A percentile compares a stretch with the other conserved stretches of the same genome.
These are phyloP conservation scores for Torymus auratus DNA, from an alignment of 2,888 invertebrate genomes.

Conservation along the genomic window DNA sequence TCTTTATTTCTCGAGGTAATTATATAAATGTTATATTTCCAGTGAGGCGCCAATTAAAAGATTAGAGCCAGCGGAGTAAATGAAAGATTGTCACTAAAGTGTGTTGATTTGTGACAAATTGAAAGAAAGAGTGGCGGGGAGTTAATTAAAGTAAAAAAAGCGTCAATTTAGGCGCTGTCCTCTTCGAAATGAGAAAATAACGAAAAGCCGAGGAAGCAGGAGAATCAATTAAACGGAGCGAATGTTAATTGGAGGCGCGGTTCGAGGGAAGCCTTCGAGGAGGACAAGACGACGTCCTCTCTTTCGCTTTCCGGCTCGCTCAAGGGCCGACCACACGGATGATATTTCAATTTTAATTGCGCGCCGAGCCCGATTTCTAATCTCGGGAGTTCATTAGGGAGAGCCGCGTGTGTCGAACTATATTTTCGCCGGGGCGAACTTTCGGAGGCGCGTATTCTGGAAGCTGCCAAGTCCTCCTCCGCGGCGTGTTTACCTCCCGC, in stretches of 20 bases:
- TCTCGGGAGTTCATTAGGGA: slow-evolving; percentile 72
- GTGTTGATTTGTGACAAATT: too few relatives aligned
- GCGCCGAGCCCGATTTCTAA: slow-evolving; percentile 66
- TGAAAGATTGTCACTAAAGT: too few relatives aligned
- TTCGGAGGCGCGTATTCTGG: slow-evolving; percentile 53
- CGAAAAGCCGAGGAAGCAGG: slow-evolving; percentile 20
- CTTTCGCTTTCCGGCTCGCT: not conserved
- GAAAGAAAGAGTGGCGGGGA: too few relatives aligned
- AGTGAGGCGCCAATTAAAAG: too few relatives aligned
- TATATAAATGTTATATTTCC: too few relatives aligned
- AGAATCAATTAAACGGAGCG: slow-evolving; percentile 47
- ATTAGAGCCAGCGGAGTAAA: too few relatives aligned
- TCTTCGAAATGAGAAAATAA: not conserved
- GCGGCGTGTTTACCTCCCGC: too few relatives aligned
- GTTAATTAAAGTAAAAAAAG: slow-evolving; percentile 10
- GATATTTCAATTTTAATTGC: slow-evolving; percentile 75
- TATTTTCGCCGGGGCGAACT: slow-evolving; percentile 54
- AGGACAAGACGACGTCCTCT: not conserved
- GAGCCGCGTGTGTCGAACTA: slow-evolving; percentile 62
- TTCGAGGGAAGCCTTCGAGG: not conserved
- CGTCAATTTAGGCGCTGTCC: slow-evolving; percentile 4
- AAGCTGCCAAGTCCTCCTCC: slow-evolving; percentile 18
- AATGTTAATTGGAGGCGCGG: slow-evolving; percentile 45
- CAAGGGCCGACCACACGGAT: slow-evolving; percentile 65
- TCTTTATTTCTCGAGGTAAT: too few relatives aligned